Evolutionary conservation across 2,797 vertebrate species (phyloP), one percentile per base, ranked within the genome.

Genomic region (Spondyliosoma cantharus): DNA sequence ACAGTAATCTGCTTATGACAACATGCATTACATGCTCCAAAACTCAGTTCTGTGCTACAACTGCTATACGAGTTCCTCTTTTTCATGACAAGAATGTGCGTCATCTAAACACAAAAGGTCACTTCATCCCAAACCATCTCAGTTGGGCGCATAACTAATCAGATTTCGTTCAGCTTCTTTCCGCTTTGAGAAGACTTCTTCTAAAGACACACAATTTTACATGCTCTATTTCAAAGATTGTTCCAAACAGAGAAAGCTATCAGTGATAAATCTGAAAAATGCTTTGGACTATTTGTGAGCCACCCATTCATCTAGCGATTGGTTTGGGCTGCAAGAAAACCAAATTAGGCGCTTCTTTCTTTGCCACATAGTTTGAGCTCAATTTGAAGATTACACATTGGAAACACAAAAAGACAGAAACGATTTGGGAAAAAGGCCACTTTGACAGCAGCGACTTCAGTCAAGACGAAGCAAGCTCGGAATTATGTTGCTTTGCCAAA

Each of bases 401-500:
- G 37, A 77, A 77, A 70, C 37, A 74, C 50, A 64, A 64, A 69
- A 80, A 74, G 48, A 81, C 82, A 77, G 3, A 54, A 46, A 50
- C 5, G 3, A 49, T 78, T 64, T 68, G 42, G 49, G 56, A 77
- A 78, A 74, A 46, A 53, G 69, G 54, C 78, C 71, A 65, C 24
- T 74, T 62, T 49, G 63, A 82, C 25, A 74, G 45, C 76, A 73
- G 67, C 17, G 32, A 78, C 43, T 67, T 78, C 73, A 64, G 20
- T 62, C 24, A 77, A 72, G 49, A 86, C 4, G 9, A 74, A 50
- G 48, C 19, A 61, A 52, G 63, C 59, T 67, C 59, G 24, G 46
- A 77, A 53, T 71, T 49, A 74, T 58, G n/a, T 27, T 15, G 32
- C 76, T 78, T 45, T 83, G 24, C 70, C 37, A 82, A 76, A 82